These are phyloP conservation scores for Tetragonula clypearis DNA, from an alignment of 1,140 invertebrate species.

Conservation along the genomic window DNA sequence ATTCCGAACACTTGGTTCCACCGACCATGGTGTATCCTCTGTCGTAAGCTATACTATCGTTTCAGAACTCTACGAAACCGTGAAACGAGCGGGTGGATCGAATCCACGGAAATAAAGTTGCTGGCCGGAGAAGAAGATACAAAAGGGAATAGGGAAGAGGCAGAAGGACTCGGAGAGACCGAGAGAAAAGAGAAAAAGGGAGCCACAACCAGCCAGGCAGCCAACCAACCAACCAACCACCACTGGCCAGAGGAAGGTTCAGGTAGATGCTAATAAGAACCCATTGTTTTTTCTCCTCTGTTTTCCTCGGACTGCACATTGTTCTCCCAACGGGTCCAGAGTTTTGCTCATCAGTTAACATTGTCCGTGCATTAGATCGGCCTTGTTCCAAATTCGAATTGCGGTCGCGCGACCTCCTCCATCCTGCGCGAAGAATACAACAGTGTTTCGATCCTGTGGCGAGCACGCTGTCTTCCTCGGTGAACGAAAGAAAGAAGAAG, in stretches of 20 bases:
- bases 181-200: constrained; percentile 46
- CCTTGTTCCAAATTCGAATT: constrained; percentile 67
- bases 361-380: constrained; percentile 67
- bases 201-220: background rate
- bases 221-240: no score
- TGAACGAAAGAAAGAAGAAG: background rate
- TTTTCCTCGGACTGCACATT: constrained; percentile 58
- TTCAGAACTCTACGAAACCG: background rate
- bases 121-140: background rate
- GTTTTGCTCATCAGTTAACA: constrained; percentile 67
- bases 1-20: background rate
- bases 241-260: constrained; percentile 23
- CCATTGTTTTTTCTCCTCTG: constrained; percentile 69
- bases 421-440: constrained; percentile 44
- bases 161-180: background rate
- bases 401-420: constrained; percentile 56
- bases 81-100: constrained; percentile 25
- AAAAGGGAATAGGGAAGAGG: background rate
- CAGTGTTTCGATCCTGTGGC: constrained; percentile 30
- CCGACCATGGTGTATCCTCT: background rate
- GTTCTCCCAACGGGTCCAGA: constrained; percentile 57
- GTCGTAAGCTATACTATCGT: background rate
- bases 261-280: constrained; percentile 71
- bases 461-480: background rate
- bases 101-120: constrained; percentile 41